These are phyloP conservation scores for Brachypterus glaber DNA, from an alignment of 2,888 invertebrate species.

Conservation along the genomic window DNA sequence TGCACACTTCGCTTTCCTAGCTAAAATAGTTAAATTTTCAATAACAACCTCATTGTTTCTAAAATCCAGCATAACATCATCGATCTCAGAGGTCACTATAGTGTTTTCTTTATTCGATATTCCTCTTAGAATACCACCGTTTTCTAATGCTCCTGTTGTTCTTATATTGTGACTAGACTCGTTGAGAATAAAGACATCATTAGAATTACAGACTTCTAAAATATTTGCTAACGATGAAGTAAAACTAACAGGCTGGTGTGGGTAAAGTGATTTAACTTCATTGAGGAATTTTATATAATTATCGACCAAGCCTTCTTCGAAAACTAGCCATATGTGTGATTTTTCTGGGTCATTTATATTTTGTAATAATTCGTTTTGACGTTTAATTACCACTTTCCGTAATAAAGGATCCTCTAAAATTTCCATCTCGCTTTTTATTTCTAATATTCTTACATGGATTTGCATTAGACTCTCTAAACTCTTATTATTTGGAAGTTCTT, in stretches of 20 bases:
- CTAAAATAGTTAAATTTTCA: constrained; percentile 47
- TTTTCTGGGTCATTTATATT: constrained; percentile 14
- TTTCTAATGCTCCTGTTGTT: constrained; percentile 44
- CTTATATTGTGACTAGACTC: constrained; percentile 44
- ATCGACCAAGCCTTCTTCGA: constrained; percentile 40
- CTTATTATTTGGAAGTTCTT: constrained; percentile 23
- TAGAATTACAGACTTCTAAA: constrained; percentile 37
- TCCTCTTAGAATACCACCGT: constrained; percentile 39
- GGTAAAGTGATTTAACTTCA: constrained; percentile 34
- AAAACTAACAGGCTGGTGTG: constrained; percentile 39
- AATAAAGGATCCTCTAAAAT: constrained; percentile 51
- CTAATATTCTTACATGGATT: constrained; percentile 46
- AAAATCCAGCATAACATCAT: constrained; percentile 47
- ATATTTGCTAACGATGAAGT: constrained; percentile 36
- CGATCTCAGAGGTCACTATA: constrained; percentile 39
- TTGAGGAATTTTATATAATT: constrained; percentile 42
- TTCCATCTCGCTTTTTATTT: constrained; percentile 51
- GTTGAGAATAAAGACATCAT: constrained; percentile 45
- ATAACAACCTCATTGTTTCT: constrained; percentile 43
- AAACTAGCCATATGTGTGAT: constrained; percentile 40
- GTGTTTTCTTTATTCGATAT: constrained; percentile 26
- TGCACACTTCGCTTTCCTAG: constrained; percentile 44
- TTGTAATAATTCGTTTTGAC: constrained; percentile 21
- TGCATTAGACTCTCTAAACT: constrained; percentile 44
- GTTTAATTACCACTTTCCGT: constrained; percentile 41